phyloP scores from a whole-genome alignment of 2,797 vertebrate genomes.

The Catostomus latipinnis region DNA sequence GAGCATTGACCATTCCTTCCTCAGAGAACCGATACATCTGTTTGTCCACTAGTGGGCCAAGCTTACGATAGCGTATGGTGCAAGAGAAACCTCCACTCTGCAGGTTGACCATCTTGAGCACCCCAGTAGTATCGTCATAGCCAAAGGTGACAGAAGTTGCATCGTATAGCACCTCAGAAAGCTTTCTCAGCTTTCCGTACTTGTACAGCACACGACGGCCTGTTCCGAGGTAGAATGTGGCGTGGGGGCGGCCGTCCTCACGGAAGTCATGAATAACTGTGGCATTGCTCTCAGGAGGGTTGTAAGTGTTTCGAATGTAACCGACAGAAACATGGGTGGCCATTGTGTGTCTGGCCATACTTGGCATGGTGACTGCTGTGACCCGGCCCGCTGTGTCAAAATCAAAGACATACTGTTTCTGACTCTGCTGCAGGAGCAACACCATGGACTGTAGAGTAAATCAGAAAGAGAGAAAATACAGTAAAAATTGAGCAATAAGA shows the following conservation, averaged over 20 bases:
- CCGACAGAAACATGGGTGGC: constrained; percentile 87
- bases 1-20: constrained; percentile 90
- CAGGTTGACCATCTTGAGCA: constrained; percentile 89
- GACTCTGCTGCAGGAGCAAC: constrained; percentile 86
- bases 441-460: constrained; percentile 82
- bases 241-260: constrained; percentile 85
- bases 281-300: constrained; percentile 87
- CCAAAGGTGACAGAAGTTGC: constrained; percentile 87
- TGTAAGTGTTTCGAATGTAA: constrained; percentile 89
- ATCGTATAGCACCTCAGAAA: constrained; percentile 88
- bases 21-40: constrained; percentile 91
- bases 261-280: constrained; percentile 88
- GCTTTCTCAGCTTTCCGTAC: constrained; percentile 86
- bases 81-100: constrained; percentile 90
- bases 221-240: constrained; percentile 84
- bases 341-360: constrained; percentile 89
- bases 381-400: constrained; percentile 84
- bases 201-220: constrained; percentile 89
- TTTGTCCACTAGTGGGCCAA: constrained; percentile 87
- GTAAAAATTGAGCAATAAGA: background rate
- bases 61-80: constrained; percentile 88
- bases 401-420: constrained; percentile 89
- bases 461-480: constrained; percentile 15
- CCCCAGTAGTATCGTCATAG: constrained; percentile 86
- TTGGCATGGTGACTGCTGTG: constrained; percentile 88